Percentiles rank a stretch among this genome's conserved stretches.
phyloP scores from a whole-genome alignment of 1,140 invertebrate species.

The Sminthurinus signatus region DNA sequence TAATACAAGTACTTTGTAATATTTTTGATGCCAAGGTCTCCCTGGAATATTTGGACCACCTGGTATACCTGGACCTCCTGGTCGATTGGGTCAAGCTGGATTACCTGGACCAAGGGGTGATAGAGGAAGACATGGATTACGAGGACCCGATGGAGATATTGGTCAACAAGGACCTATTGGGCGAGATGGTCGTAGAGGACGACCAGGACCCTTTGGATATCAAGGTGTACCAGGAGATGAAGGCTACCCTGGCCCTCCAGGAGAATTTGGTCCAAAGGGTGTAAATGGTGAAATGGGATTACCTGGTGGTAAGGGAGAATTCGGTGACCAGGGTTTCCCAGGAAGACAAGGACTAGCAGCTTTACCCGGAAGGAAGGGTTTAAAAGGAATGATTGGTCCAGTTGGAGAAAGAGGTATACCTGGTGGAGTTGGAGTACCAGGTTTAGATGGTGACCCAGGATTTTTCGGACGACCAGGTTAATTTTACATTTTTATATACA shows the following conservation, averaged over 20 bases:
- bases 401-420: neutral
- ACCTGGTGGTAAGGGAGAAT: conserved; percentile 36
- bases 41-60: conserved; percentile 30
- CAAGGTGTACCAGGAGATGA: no score
- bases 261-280: conserved; percentile 34
- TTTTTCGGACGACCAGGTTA: conserved; percentile 23
- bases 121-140: conserved; percentile 1
- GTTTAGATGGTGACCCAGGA: conserved; percentile 32
- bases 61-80: conserved; percentile 3
- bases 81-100: conserved; percentile 4
- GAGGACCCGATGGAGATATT: neutral
- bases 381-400: conserved; percentile 1
- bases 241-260: conserved; percentile 44
- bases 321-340: conserved; percentile 45
- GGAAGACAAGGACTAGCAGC: conserved; percentile 1
- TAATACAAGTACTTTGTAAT: neutral
- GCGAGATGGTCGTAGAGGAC: conserved; percentile 50
- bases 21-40: neutral
- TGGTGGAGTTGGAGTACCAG: neutral
- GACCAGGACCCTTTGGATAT: conserved; percentile 45
- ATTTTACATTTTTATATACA: no score
- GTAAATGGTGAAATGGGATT: conserved; percentile 31
- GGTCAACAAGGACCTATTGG: conserved; percentile 20
- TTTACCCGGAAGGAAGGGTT: neutral
- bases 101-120: conserved; percentile 8